Evolutionary conservation across 2,797 vertebrate genomes (phyloP), one percentile per base, ranked within the genome.

Genomic region (Pachyuromys duprasi): DNA sequence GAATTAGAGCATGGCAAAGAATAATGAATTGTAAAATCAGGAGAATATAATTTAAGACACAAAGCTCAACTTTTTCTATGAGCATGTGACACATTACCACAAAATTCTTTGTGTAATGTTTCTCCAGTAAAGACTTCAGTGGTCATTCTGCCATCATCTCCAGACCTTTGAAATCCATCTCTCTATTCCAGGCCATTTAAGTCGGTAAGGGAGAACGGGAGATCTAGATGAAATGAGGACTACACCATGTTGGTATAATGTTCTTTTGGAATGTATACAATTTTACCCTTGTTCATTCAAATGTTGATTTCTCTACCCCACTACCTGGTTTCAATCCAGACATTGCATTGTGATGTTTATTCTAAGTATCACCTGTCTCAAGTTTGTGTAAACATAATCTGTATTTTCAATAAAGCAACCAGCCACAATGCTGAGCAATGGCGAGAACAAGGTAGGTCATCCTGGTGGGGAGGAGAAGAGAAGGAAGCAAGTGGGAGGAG

Each of bases 11-110:
- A 42, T 36, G 74, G 78, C 62, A 87, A 39, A 24, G 39, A 83
- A 39, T 57, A 92, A 87, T 12, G 31, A 95, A n/a, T 33, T 76
- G 36, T 80, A 83, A 42, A 75, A 83, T 70, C 63, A 78, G 39
- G 45, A 22, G 20, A 83, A 57, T 49, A 91, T 7, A 26, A 4
- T 67, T 96, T 87, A 60, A 95, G 63, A 95, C 63, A 79, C 0
- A 94, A 62, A 95, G 86, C 22, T 89, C 75, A 20, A 55, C 20
- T 75, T 94, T 89, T 89, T 80, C 91, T 90, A 57, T 5, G n/a
- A 75, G 79, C 17, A 69, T 18, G 14, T 67, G 80, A 17, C 55
- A 76, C 65, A 74, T 72, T 24, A 69, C n/a, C 36, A 83, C 69
- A 69, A 79, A 93, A 49, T 80, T 79, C 87, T 93, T 90, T 22